Base-by-base conservation (phyloP, 2,888 invertebrate genomes). In the Dryomyza anilis region DNA sequence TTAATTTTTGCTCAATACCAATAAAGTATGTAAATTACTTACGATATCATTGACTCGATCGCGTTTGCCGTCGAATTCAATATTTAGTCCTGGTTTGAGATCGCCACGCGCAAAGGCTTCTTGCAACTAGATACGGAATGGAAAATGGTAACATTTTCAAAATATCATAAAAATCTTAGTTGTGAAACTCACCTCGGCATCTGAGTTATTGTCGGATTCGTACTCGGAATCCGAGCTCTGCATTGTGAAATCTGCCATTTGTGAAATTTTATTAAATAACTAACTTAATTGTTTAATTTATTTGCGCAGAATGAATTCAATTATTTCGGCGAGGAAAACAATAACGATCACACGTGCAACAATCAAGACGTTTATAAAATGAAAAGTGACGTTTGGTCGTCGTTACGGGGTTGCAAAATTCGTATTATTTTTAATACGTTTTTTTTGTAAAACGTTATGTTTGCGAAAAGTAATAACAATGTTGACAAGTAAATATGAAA, bases 101-200 rank as follows among this genome's bases (percentile, higher is more conserved):
- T 91, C 85, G 1, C 96, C 96, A 74, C 90, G 88, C 0, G 90
- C 90, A 81, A 95, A 94, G 0, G 96, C 96, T 78, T 92, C 91
- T 89, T 95, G 96, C 63, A 98, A 83, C 95, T 96, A 30, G 59
- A 60, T 57, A 45, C n/a, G n/a, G n/a, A n/a, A n/a, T n/a, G n/a
- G n/a, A n/a, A 45, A 52, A 61, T 43, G n/a, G 7, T 50, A 21
- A 53, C 50, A 57, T 46, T 53, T 53, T 16, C n/a, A 45, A 23
- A 23, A 23, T 21, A n/a, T 7, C 30, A 10, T 19, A 33, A 16
- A 21, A 12, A 25, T 14, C 25, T 25, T 23, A 14, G 3, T 23
- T 23, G 21, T 19, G 27, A 19, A 36, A 70, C 67, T 55, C 72
- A 82, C 83, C 75, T 83, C 82, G 23, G 78, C 74, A 53, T 83